Evolutionary conservation across 2,888 invertebrate genomes (phyloP), one percentile per base, ranked within the genome.

Genomic region (Dasypolia templi): DNA sequence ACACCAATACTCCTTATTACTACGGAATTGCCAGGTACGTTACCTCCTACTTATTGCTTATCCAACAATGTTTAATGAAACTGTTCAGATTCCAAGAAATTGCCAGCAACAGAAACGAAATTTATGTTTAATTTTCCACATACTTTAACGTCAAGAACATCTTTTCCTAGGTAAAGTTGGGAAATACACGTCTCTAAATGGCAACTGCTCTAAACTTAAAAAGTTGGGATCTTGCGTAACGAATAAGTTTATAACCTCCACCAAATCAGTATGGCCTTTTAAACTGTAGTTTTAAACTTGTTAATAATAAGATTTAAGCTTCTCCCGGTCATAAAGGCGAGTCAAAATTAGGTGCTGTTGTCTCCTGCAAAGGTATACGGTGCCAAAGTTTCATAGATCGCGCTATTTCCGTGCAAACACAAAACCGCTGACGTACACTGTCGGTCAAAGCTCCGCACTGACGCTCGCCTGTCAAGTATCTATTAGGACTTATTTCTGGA

Each of bases 371-470:
- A 90, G 94, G 91, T 86, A 87, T 88, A 82, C 89, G 90, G 77
- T 94, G 94, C 94, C 94, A 94, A 94, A 91, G 91, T 90, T 92
- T 92, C 91, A 89, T 90, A 91, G 90, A 88, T 88, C 86, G 89
- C 82, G 87, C 92, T 94, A 94, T 94, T 94, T 94, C 90, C 88
- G 93, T 87, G 86, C 79, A 91, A 87, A 87, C 86, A 82, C 74
- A 86, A 84, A 85, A 87, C 77, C 77, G 81, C 86, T 87, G 85
- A 87, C 86, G 86, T 76, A 87, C 83, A 77, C 72, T 58, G 74
- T 77, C 86, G 93, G 92, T 93, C 93, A 92, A 92, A 93, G 93
- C 92, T 89, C 92, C 87, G 76, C 68, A 72, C 85, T 89, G 87
- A 86, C 85, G 88, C 82, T 79, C 77, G 87, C 85, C 87, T 87